phyloP scores from a whole-genome alignment of 2,888 invertebrate species.

The Xiphydria camelus region DNA sequence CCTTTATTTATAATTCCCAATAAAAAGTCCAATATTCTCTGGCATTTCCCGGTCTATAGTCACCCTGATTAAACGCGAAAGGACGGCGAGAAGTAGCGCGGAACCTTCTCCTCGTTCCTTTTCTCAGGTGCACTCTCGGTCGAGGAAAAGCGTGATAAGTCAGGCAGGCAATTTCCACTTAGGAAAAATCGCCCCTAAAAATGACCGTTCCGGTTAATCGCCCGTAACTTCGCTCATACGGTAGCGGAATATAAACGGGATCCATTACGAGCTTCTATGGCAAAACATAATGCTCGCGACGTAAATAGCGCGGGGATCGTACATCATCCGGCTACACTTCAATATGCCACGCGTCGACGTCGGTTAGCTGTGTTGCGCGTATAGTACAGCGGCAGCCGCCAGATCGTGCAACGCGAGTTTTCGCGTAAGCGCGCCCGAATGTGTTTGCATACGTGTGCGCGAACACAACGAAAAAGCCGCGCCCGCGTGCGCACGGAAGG shows the following conservation, averaged over 20 bases:
- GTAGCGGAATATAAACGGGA: slow-evolving; percentile 9
- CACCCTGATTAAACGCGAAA: no score
- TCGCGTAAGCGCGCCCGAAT: no score
- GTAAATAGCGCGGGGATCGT: slow-evolving; percentile 11
- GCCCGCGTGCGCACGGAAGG: no score
- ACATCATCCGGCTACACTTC: slow-evolving; percentile 6
- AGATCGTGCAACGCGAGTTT: no score
- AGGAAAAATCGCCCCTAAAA: slow-evolving; percentile 13
- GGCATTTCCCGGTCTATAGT: no score
- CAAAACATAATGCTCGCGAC: slow-evolving; percentile 9
- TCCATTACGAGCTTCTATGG: slow-evolving; percentile 13
- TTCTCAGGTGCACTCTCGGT: slow-evolving; percentile 5
- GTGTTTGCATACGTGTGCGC: no score
- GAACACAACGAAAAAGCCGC: no score
- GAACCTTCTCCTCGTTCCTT: slow-evolving; percentile 13
- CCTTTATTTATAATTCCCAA: no score
- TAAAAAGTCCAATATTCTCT: no score
- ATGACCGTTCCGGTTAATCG: slow-evolving; percentile 17
- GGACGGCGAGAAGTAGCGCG: no score
- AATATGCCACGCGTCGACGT: slow-evolving; percentile 21
- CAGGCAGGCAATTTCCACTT: no score
- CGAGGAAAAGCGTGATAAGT: no score
- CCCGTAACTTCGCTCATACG: slow-evolving; percentile 13
- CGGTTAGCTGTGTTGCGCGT: slow-evolving; percentile 5
- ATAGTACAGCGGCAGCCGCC: slow-evolving; percentile 2